Conservation (phyloP, 1,140 invertebrate genomes). For the Philopotamus ludificatus region DNA sequence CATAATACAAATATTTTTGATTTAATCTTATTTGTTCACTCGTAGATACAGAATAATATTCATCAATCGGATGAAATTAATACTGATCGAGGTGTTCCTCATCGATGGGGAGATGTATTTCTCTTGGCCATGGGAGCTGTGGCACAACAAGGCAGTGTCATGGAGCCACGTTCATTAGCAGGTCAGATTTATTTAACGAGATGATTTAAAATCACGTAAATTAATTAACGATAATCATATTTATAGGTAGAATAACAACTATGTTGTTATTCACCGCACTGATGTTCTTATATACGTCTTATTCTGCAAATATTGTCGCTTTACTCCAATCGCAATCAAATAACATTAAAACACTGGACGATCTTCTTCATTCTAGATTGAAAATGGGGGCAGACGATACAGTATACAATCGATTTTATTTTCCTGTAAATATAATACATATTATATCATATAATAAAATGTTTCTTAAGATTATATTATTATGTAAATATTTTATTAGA, state of each 20-base stretch:
- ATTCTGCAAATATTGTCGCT: constrained; percentile 67
- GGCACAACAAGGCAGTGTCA: constrained; percentile 57
- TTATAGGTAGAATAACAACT: constrained; percentile 54
- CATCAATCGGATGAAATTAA: background rate
- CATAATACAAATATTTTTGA: too few relatives aligned
- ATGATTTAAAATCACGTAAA: background rate
- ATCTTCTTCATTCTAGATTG: constrained; percentile 57
- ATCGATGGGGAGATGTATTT: constrained; percentile 49
- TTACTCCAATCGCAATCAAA: constrained; percentile 63
- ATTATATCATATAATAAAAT: background rate
- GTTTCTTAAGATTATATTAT: background rate
- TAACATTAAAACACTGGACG: constrained; percentile 58
- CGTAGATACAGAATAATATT: background rate
- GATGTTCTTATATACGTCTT: constrained; percentile 55
- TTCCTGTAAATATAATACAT: constrained; percentile 51
- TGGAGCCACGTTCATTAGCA: constrained; percentile 48
- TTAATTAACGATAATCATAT: background rate
- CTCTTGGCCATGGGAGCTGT: constrained; percentile 54
- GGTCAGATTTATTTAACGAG: constrained; percentile 40
- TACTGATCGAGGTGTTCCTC: constrained; percentile 33
- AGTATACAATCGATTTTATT: constrained; percentile 56
- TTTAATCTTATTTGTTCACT: too few relatives aligned
- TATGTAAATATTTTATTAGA: constrained; percentile 48
- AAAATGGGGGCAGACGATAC: constrained; percentile 53
- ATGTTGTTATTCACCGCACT: constrained; percentile 55